Evolutionary conservation across 2,888 invertebrate genomes (phyloP), one percentile per base, ranked within the genome.

Genomic region (Melinaea menophilus): DNA sequence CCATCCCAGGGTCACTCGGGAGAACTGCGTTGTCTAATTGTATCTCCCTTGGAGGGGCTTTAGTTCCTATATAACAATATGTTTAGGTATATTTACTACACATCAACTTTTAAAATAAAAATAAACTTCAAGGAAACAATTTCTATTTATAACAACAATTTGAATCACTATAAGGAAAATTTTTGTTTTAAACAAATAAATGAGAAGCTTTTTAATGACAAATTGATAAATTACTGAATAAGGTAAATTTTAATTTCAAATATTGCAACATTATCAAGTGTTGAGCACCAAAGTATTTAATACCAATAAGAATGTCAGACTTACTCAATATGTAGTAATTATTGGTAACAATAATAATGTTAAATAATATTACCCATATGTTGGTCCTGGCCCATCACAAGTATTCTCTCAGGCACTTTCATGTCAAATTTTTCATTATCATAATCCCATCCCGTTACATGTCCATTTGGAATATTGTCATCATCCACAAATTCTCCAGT

Each of bases 361-460:
- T 48, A 13, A 48, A 37, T 37, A 48, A 51, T 22, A 22, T 51
- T 80, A 92, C 93, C 93, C 77, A 93, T 76, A 81, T 93, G 93
- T 80, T 94, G 93, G 76, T 94, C 93, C 83, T 94, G 94, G 80
- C 98, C 98, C 74, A 95, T 93, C 56, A 98, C 95, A 72, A 98
- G 92, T 81, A 98, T 98, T 79, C 97, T 93, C 78, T 98, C 98
- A 2, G 98, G 98, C 47, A 98, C 98, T 79, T 95, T 95, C 98
- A 98, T 98, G 74, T 95, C 95, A 82, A 95, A 94, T 85, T 95
- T 95, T 73, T 96, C 95, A 75, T 92, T 92, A 66, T 92, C 91
- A 79, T 93, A 92, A 72, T 92, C 91, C 94, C 94, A 95, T 54
- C 92, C 92, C 61, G 80, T 72, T 68, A 93, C 92, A 61, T 92